Evolutionary conservation across 2,797 vertebrate genomes (phyloP).

Genomic region (Diglossa cyanea): DNA sequence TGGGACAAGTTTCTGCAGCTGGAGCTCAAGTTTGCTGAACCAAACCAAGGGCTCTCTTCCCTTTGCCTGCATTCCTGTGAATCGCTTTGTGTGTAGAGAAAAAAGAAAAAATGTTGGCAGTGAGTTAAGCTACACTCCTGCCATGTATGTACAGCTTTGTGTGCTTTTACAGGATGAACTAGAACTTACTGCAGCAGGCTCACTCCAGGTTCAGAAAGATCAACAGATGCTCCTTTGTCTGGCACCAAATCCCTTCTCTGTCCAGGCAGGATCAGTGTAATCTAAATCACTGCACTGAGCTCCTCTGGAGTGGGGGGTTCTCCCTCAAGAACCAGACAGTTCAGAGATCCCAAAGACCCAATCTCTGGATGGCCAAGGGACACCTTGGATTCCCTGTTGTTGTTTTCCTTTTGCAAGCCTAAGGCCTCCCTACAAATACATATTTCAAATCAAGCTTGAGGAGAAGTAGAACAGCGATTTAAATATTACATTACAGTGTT

Average conservation of each 20-base stretch:
- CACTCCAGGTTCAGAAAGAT: neutral
- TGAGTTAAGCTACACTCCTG: neutral
- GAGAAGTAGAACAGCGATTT: neutral
- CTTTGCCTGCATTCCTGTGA: neutral
- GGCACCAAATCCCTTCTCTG: neutral
- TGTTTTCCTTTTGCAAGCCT: neutral
- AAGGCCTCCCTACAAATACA: neutral
- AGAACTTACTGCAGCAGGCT: neutral
- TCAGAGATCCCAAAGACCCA: neutral
- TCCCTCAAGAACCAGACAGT: neutral
- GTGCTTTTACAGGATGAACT: neutral
- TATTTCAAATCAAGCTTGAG: neutral
- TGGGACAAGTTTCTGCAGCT: neutral
- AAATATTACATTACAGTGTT: neutral
- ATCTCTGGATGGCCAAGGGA: neutral
- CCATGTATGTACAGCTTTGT: neutral
- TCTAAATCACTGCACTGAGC: neutral
- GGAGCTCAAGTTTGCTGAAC: neutral
- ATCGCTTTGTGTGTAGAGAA: neutral
- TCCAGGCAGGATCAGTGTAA: neutral
- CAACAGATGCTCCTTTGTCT: neutral
- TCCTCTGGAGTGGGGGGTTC: neutral
- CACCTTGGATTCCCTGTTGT: neutral
- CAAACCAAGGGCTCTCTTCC: neutral
- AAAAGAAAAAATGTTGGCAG: neutral